Evolutionary conservation across 2,888 invertebrate species (phyloP).

Genomic region (Lymantria dispar): DNA sequence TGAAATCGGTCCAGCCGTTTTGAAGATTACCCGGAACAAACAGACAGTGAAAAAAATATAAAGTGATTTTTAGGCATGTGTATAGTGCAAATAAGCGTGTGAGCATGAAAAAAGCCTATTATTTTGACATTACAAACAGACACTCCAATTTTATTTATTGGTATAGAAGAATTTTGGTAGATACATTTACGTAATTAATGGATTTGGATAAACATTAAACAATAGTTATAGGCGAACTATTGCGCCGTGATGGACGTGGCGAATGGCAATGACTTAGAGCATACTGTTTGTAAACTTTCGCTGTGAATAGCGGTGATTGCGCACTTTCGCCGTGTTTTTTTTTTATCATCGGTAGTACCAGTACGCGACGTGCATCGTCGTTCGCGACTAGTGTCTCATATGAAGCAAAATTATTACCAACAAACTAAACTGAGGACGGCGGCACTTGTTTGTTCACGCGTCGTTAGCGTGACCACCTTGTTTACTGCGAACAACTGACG

Average conservation of each 20-base stretch:
- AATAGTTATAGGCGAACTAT: no score
- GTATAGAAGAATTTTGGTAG: no score
- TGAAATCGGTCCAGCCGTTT: no score
- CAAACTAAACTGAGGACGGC: conserved; percentile 37
- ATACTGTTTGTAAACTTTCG: conserved; percentile 57
- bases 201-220: no score
- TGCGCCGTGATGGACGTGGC: conserved; percentile 15
- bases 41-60: no score
- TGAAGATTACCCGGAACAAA: no score
- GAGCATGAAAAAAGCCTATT: no score
- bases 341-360: conserved; percentile 32
- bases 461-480: conserved; percentile 69
- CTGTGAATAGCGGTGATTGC: conserved; percentile 46
- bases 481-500: conserved; percentile 61
- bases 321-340: conserved; percentile 62
- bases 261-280: conserved; percentile 16
- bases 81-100: no score
- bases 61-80: no score
- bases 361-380: conserved; percentile 14
- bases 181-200: no score
- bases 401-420: conserved; percentile 18
- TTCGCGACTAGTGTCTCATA: conserved; percentile 23
- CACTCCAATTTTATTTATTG: no score
- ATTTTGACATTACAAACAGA: no score
- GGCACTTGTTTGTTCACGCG: conserved; percentile 79